Conservation (phyloP, 2,888 invertebrate species). For the Peribatodes rhomboidaria region DNA sequence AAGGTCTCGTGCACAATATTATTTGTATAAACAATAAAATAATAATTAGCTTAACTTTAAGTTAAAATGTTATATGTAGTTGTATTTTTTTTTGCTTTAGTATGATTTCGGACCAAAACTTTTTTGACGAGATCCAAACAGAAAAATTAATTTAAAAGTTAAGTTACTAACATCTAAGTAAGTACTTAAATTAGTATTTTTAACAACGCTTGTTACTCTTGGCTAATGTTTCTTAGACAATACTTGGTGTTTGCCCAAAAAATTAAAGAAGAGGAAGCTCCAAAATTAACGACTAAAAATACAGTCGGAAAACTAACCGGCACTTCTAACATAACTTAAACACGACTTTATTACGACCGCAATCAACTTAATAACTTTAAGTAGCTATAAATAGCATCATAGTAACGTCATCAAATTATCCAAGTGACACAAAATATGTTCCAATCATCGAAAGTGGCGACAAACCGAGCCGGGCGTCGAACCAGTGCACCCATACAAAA, state of each 20-base stretch:
- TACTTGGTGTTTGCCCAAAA: background rate
- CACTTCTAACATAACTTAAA: background rate
- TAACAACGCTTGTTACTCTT: background rate
- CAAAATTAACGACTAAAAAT: background rate
- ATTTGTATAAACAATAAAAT: too few species aligned
- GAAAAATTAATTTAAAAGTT: too few species aligned
- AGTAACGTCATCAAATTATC: constrained; percentile 52
- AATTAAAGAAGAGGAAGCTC: constrained; percentile 15
- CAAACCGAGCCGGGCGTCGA: constrained; percentile 67
- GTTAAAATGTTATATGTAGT: too few species aligned
- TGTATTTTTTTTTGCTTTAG: too few species aligned
- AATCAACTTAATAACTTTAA: constrained; percentile 24
- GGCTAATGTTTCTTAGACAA: background rate
- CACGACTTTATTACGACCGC: constrained; percentile 15
- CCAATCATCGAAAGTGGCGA: constrained; percentile 74
- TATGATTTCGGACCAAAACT: too few species aligned
- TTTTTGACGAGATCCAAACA: too few species aligned
- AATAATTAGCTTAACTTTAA: too few species aligned
- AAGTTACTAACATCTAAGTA: too few species aligned
- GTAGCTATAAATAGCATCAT: constrained; percentile 64
- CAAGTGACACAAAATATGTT: constrained; percentile 60
- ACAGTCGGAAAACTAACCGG: background rate
- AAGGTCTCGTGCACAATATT: too few species aligned
- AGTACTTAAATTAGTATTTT: too few species aligned
- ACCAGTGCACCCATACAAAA: constrained; percentile 78